Evolutionary conservation across 2,888 invertebrate genomes (phyloP), one percentile per base, ranked within the genome.

Genomic region (Drosophila testacea): DNA sequence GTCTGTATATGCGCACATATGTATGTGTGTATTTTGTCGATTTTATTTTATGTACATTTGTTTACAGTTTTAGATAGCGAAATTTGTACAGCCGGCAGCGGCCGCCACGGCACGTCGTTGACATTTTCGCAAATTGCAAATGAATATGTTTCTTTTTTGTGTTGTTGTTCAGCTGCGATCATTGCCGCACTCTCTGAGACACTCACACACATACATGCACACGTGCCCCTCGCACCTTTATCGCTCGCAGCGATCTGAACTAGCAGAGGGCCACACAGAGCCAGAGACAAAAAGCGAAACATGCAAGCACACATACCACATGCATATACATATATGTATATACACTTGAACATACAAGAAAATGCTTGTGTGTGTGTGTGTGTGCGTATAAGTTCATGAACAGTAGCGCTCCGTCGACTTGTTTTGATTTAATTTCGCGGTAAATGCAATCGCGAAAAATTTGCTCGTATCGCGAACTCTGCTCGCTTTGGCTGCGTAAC

Each of bases 1-100:
- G 28, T 48, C 22, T 50, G 28, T 48, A 30, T 47, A 34, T 57
- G 6, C 28, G 28, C 27, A 39, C 28, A 63, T 63, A 39, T 30
- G 30, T 39, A 36, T 28, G 65, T 67, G 46, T 81, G 74, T 77
- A 81, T 85, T 80, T 76, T 85, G 86, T 83, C 82, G 79, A 83
- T 83, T 86, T 78, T 86, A 86, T 86, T 83, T 83, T 81, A 83
- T 83, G 82, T 83, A 84, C 82, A 82, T 84, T 87, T 84, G 88
- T 83, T 85, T 87, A 87, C 85, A 85, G 82, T 87, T 84, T 87
- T 82, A 87, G 88, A 83, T 87, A 83, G 88, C 88, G 76, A 87
- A 87, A 83, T 83, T 83, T 83, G 83, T 83, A 83, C 83, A 83
- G 88, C 83, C 82, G 81, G 81, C 74, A 66, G 71, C 61, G 65